A percentile compares a stretch with the other conserved stretches of the same genome.
phyloP scores from a whole-genome alignment of 2,888 invertebrate genomes.

The Pollenia amentaria region DNA sequence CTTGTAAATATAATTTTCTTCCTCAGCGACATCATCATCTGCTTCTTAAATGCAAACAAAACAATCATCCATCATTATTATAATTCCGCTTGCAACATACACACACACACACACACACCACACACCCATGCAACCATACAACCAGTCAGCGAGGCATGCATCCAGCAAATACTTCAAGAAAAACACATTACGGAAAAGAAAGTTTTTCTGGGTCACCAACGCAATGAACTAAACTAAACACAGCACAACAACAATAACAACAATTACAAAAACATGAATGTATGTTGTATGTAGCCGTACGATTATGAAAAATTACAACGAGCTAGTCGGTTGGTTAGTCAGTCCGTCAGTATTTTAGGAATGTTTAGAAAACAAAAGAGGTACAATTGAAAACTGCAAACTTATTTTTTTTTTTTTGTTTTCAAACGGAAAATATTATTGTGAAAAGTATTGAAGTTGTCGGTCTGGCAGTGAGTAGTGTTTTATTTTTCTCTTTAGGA shows the following conservation, averaged over 20 bases:
- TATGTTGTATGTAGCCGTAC: constrained; percentile 14
- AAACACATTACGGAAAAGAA: constrained; percentile 73
- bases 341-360: constrained; percentile 34
- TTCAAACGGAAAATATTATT: constrained; percentile 49
- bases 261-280: constrained; percentile 39
- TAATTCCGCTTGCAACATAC: constrained; percentile 34
- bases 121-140: background rate
- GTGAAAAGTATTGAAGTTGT: constrained; percentile 26
- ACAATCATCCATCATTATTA: constrained; percentile 56
- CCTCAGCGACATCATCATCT: constrained; percentile 15
- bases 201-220: constrained; percentile 76
- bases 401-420: constrained; percentile 23
- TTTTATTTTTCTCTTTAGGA: background rate
- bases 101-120: background rate
- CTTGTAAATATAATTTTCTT: constrained; percentile 39
- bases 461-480: constrained; percentile 20
- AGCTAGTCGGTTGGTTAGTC: constrained; percentile 15
- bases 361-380: constrained; percentile 48
- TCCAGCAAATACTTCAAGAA: constrained; percentile 47
- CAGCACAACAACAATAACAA: constrained; percentile 28
- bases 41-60: constrained; percentile 32
- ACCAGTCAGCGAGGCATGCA: constrained; percentile 52
- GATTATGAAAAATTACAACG: constrained; percentile 50
- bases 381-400: constrained; percentile 25
- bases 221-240: constrained; percentile 67